Conservation (phyloP, 2,797 vertebrate genomes). For the Anisognathus igniventris region DNA sequence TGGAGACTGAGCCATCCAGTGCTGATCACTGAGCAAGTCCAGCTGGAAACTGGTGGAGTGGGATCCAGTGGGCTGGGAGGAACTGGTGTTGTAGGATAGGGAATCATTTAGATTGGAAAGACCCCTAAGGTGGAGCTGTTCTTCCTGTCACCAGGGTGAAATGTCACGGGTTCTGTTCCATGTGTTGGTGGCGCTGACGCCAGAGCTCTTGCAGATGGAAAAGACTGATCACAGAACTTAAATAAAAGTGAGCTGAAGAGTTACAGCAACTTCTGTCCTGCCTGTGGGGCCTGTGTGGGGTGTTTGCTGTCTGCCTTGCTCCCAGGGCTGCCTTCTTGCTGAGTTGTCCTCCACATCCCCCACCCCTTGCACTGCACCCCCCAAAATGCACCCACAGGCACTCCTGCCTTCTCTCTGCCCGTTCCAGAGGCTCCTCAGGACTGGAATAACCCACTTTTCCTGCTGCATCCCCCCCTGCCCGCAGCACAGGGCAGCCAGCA, state of each 20-base stretch:
- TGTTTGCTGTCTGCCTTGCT: not conserved
- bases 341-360: not conserved
- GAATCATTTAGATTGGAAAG: not conserved
- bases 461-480: not conserved
- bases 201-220: conserved; percentile 10
- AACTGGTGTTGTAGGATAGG: not conserved
- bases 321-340: not conserved
- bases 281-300: not conserved
- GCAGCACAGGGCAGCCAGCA: not conserved
- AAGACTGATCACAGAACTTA: not conserved
- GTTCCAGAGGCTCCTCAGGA: not conserved
- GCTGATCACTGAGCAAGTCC: not conserved
- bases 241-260: conserved; percentile 44
- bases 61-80: not conserved
- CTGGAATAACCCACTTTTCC: not conserved
- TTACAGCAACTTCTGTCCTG: not conserved
- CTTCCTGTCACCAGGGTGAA: not conserved
- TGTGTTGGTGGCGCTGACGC: not conserved
- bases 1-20: not conserved
- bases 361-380: not conserved
- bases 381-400: rapidly evolving
- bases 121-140: not conserved
- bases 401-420: not conserved
- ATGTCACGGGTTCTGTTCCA: not conserved
- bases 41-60: not conserved